A percentile compares a stretch with the other conserved stretches of the same genome.
These are phyloP conservation scores for Mus spicilegus DNA, from an alignment of 2,113 vertebrate genomes.

Conservation along the genomic window DNA sequence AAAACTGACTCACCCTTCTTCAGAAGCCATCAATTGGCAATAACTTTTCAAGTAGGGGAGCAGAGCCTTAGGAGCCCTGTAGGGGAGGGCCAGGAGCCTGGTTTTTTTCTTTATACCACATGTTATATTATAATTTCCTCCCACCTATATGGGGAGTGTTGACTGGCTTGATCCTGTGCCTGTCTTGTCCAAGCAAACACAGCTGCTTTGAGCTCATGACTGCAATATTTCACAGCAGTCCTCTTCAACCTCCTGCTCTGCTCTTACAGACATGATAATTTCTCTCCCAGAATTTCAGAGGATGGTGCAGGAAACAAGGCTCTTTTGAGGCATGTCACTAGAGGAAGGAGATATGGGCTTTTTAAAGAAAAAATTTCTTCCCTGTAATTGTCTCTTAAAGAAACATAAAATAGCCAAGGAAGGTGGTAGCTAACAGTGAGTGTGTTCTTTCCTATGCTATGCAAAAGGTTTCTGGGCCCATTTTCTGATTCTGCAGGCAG, in stretches of 20 bases:
- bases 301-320: not conserved
- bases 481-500: conserved; percentile 32
- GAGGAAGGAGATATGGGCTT: not conserved
- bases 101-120: too few relatives aligned
- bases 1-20: not conserved
- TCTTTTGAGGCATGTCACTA: conserved; percentile 17
- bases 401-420: not conserved
- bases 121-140: not conserved
- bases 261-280: not conserved
- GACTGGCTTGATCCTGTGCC: not conserved
- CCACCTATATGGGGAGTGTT: not conserved
- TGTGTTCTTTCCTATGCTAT: not conserved
- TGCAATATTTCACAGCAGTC: not conserved
- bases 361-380: conserved; percentile 35
- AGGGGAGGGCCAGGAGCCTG: too few relatives aligned
- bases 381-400: conserved; percentile 14
- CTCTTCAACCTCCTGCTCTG: not conserved
- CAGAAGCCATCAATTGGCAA: not conserved
- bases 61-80: not conserved
- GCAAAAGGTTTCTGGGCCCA: conserved; percentile 26
- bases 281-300: conserved; percentile 11
- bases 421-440: not conserved
- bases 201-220: not conserved
- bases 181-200: not conserved
- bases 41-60: not conserved